These are phyloP conservation scores for Araneus ventricosus DNA, from an alignment of 1,140 invertebrate species.

Conservation along the genomic window DNA sequence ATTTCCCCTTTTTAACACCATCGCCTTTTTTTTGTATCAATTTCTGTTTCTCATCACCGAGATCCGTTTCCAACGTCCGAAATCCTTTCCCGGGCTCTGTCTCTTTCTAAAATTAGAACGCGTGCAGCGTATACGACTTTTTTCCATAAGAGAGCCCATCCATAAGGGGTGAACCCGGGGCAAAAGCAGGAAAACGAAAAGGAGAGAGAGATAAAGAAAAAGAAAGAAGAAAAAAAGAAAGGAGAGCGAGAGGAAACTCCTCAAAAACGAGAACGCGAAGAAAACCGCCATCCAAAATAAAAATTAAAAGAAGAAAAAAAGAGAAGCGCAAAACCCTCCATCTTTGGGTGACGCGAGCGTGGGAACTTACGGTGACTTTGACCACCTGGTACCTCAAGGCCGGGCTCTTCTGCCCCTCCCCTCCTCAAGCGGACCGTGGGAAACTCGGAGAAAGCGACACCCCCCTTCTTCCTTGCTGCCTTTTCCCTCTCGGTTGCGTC, in stretches of 20 bases:
- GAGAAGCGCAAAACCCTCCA: slow-evolving; percentile 24
- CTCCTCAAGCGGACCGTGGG: slow-evolving; percentile 62
- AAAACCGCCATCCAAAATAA: slow-evolving; percentile 17
- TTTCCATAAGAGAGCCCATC: not conserved
- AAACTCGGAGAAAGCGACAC: not conserved
- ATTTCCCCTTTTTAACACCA: not conserved
- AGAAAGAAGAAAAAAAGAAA: slow-evolving; percentile 76
- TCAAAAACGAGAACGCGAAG: slow-evolving; percentile 46
- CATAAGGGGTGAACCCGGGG: not conserved
- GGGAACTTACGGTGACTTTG: slow-evolving; percentile 74
- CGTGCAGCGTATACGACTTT: too few species aligned
- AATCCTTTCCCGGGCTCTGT: not conserved
- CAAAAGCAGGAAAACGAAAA: not conserved
- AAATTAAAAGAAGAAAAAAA: not conserved
- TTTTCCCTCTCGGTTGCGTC: slow-evolving; percentile 60
- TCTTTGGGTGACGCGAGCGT: slow-evolving; percentile 73
- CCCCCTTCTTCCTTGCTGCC: slow-evolving; percentile 46
- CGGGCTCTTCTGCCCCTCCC: slow-evolving; percentile 41
- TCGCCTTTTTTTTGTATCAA: not conserved
- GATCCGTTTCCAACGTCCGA: not conserved
- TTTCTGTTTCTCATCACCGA: not conserved
- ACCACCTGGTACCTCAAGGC: slow-evolving; percentile 73
- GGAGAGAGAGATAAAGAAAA: slow-evolving; percentile 80
- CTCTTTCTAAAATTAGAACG: slow-evolving; percentile 26
- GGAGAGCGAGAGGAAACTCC: slow-evolving; percentile 53